phyloP scores from a whole-genome alignment of 2,113 vertebrate species.

The Tympanuchus pallidicinctus region DNA sequence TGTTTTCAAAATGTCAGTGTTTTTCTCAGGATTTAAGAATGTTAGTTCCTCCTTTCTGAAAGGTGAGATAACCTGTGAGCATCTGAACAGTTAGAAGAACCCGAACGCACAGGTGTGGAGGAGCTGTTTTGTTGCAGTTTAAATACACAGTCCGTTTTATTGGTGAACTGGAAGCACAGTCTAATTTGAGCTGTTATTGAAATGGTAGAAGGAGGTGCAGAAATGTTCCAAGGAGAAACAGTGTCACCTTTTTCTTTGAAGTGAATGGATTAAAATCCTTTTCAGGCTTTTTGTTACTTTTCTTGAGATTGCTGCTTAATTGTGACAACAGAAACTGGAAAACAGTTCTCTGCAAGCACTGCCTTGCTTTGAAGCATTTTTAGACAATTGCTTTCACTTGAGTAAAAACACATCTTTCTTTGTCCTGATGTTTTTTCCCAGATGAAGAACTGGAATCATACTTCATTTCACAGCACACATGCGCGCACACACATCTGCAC shows the following conservation, averaged over 20 bases:
- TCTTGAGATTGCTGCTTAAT: background rate
- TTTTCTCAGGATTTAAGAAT: background rate
- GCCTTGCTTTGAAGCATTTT: background rate
- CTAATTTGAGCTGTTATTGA: background rate
- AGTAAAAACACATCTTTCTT: background rate
- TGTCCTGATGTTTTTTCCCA: background rate
- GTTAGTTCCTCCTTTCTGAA: background rate
- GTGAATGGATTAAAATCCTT: background rate
- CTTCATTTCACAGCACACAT: background rate
- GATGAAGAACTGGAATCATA: background rate
- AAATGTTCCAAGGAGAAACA: background rate
- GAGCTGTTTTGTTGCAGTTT: background rate
- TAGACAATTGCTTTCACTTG: background rate
- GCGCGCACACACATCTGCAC: accelerated
- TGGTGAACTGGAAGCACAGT: background rate
- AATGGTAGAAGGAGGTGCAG: background rate
- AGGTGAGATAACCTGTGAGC: background rate
- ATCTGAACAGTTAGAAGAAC: background rate
- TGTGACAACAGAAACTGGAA: background rate
- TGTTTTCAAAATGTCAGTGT: background rate
- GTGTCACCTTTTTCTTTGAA: background rate
- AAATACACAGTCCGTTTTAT: background rate
- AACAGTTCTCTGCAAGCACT: background rate
- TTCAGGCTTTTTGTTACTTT: background rate
- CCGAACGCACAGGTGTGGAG: background rate